phyloP scores from a whole-genome alignment of 2,888 invertebrate genomes.

The Tricholauxania praeusta region DNA sequence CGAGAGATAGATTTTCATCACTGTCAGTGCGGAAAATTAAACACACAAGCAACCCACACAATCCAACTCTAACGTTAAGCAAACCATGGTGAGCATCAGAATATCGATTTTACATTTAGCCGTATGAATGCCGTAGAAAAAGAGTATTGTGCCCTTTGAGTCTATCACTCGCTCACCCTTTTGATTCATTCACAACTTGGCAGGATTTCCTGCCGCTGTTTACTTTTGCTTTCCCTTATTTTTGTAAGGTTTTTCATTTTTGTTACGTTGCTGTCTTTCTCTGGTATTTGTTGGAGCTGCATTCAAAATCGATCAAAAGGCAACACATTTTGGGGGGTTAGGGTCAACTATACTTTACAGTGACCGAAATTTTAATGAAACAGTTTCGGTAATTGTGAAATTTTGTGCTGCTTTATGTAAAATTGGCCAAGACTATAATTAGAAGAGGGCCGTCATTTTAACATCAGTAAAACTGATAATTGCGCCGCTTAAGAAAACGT shows the following conservation, averaged over 20 bases:
- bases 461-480: no score
- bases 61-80: neutral
- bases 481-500: neutral
- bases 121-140: neutral
- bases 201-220: slow-evolving; percentile 33
- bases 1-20: slow-evolving; percentile 59
- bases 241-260: no score
- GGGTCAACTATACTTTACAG: no score
- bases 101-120: slow-evolving; percentile 15
- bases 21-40: slow-evolving; percentile 58
- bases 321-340: neutral
- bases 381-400: no score
- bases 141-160: neutral
- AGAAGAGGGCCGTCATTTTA: no score
- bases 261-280: neutral
- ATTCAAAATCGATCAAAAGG: slow-evolving; percentile 30
- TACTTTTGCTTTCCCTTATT: slow-evolving; percentile 2
- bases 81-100: neutral
- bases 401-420: no score
- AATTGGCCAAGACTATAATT: no score
- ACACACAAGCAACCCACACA: slow-evolving; percentile 52
- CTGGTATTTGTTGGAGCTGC: neutral
- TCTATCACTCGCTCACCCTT: neutral
- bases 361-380: no score
- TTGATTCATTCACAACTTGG: slow-evolving; percentile 28